Evolutionary conservation across 2,797 vertebrate species (phyloP), one percentile per base, ranked within the genome.

Genomic region (Clarias laeviceps): DNA sequence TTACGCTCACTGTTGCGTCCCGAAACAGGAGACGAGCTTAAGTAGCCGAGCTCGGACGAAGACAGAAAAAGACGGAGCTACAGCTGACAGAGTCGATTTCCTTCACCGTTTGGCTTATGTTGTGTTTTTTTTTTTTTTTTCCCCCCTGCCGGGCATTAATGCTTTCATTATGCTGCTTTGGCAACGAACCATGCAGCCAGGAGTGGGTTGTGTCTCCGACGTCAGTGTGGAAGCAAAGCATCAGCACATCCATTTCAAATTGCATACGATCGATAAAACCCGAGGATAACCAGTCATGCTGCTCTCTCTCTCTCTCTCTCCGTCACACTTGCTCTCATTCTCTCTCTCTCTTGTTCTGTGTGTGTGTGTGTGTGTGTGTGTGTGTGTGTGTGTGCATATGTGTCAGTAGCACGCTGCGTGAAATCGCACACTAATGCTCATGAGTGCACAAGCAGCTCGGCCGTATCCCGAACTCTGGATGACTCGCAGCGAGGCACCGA

Each of bases 1-100:
- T 89, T 94, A 94, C 95, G 93, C 90, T 91, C 90, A 86, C 70
- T 65, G 91, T 91, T 88, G 91, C 90, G 93, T 91, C 94, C 95
- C 90, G 86, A 88, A 91, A 95, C 89, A 88, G 91, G 59, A 89
- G 93, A 94, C 92, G 89, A 90, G 89, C 88, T 70, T 91, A 92
- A 93, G 92, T 91, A 93, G 93, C 94, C 94, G 93, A 93, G 91
- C 92, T 91, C 89, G 9, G 79, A 8, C 18, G 37, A 80, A 81
- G 84, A 84, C 62, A 64, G 88, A 84, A 79, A 70, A 85, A 84
- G 81, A 34, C 29, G 83, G 84, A 78, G 91, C 91, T 89, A 89
- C 87, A 89, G 70, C 87, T 88, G 87, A 88, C 88, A 91, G 92
- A 91, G 94, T 94, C 93, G 88, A 92, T 95, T 95, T 94, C 94